Conservation (phyloP, 1,140 invertebrate species). For the Gerris buenoi region DNA sequence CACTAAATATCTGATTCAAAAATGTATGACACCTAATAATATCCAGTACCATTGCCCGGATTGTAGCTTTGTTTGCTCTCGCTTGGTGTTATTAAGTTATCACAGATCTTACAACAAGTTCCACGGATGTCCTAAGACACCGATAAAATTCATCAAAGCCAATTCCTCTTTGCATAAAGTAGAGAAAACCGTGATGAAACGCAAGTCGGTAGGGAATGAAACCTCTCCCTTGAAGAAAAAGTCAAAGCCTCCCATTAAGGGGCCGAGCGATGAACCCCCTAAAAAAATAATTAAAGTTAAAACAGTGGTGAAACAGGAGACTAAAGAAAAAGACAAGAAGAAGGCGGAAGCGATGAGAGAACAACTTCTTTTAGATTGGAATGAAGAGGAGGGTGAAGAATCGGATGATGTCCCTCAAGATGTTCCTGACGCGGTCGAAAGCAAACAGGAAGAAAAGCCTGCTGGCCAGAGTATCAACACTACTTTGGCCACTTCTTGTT, state of each 20-base stretch:
- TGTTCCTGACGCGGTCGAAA: not conserved
- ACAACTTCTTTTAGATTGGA: conserved; percentile 14
- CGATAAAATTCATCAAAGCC: not conserved
- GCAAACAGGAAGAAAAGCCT: not conserved
- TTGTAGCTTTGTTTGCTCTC: conserved; percentile 26
- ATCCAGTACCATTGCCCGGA: not conserved
- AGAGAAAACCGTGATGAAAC: not conserved
- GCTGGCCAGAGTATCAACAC: not conserved
- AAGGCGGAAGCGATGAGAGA: conserved; percentile 14
- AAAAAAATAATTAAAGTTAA: conserved; percentile 16
- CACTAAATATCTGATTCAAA: not conserved
- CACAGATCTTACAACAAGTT: not conserved
- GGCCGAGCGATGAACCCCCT: not conserved
- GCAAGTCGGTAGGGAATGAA: conserved; percentile 8
- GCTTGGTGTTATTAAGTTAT: not conserved
- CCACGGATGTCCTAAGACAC: not conserved
- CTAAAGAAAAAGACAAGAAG: conserved; percentile 7
- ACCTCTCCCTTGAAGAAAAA: conserved; percentile 27
- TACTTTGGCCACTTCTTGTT: conserved; percentile 26
- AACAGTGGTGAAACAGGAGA: conserved; percentile 11
- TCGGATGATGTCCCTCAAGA: conserved; percentile 8
- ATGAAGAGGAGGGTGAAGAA: conserved; percentile 16
- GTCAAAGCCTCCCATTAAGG: conserved; percentile 17
- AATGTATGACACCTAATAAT: not conserved
- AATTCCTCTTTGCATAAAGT: not conserved